Evolutionary conservation across 2,888 invertebrate genomes (phyloP).

Genomic region (Zonitis immaculata): DNA sequence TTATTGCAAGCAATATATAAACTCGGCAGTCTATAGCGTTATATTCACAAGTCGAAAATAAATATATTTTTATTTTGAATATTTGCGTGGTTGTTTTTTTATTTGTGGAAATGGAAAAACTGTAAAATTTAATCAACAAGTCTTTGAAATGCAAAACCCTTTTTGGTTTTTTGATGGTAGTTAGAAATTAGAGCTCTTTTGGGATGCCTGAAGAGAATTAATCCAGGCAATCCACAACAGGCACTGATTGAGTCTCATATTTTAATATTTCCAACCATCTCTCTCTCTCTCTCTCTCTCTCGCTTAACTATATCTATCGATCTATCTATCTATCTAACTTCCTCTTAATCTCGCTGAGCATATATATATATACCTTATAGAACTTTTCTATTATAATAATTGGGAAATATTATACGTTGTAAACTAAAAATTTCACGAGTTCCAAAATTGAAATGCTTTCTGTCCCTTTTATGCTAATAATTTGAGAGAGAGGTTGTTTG

Average conservation of each 20-base stretch:
- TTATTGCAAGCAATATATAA: no score
- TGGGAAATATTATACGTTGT: neutral
- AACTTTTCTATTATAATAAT: neutral
- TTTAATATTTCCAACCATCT: neutral
- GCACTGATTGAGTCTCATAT: neutral
- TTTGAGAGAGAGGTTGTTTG: neutral
- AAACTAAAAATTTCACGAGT: neutral
- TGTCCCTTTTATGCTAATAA: neutral
- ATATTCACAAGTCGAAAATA: neutral
- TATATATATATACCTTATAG: no score
- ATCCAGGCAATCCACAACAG: neutral
- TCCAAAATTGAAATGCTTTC: neutral
- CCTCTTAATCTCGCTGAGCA: neutral
- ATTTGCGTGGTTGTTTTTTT: neutral
- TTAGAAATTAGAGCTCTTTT: conserved; percentile 37
- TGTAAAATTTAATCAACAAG: conserved; percentile 33
- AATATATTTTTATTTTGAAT: no score
- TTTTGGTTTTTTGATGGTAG: conserved; percentile 36
- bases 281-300: neutral
- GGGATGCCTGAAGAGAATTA: conserved; percentile 24
- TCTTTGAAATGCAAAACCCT: conserved; percentile 38
- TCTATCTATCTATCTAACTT: no score
- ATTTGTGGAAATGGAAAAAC: neutral
- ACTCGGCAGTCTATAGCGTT: no score
- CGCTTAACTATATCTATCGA: no score